Evolutionary conservation across 2,113 vertebrate species (phyloP).

Genomic region (Corythaeola cristata): DNA sequence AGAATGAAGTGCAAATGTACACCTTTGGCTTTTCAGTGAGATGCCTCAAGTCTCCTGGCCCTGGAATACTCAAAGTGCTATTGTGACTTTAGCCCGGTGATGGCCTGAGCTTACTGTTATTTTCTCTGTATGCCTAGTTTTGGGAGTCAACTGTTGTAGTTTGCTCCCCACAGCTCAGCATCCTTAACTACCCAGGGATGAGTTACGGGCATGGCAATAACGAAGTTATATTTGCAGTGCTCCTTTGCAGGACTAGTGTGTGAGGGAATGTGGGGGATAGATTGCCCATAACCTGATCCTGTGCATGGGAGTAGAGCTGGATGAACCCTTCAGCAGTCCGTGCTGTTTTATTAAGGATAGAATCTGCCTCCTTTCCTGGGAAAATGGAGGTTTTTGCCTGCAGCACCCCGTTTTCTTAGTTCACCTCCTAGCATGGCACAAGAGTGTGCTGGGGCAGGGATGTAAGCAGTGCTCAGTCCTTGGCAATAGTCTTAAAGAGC

Average conservation of each 20-base stretch:
- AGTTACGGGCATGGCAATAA: background rate
- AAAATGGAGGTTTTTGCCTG: background rate
- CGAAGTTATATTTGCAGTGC: background rate
- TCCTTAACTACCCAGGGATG: background rate
- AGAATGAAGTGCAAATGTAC: background rate
- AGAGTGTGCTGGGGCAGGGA: background rate
- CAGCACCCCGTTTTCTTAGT: background rate
- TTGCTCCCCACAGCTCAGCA: background rate
- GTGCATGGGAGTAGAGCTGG: background rate
- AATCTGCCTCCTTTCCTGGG: background rate
- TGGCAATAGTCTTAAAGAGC: background rate
- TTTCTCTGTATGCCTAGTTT: background rate
- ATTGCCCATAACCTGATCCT: background rate
- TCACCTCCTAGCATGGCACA: background rate
- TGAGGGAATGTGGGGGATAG: rapidly evolving
- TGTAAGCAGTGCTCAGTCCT: background rate
- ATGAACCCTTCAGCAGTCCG: background rate
- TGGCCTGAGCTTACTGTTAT: background rate
- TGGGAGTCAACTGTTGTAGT: background rate
- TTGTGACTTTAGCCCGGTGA: background rate
- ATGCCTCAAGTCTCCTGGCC: background rate
- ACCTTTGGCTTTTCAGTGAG: background rate
- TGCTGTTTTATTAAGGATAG: background rate
- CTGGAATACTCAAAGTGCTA: background rate
- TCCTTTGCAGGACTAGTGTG: background rate